These are phyloP conservation scores for Hipposideros armiger DNA, from an alignment of 2,113 vertebrate species.

Conservation along the genomic window DNA sequence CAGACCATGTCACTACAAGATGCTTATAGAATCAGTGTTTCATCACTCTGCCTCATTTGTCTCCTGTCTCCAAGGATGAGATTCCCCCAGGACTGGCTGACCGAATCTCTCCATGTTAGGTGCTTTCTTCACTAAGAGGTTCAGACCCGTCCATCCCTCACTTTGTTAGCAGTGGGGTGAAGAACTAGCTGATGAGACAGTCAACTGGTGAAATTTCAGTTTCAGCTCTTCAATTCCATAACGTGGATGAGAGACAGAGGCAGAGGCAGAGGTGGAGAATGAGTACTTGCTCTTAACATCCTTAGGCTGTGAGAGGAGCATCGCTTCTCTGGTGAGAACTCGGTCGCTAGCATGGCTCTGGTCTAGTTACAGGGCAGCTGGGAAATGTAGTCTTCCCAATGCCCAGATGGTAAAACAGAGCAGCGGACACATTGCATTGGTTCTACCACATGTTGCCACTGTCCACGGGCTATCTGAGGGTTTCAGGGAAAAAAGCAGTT, in stretches of 20 bases:
- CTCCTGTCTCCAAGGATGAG: neutral
- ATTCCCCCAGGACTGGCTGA: no score
- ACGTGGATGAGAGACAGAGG: neutral
- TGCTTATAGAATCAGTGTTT: fast-evolving
- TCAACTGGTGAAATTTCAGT: no score
- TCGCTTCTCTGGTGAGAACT: fast-evolving
- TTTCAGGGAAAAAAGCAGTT: no score
- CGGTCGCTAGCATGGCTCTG: fast-evolving
- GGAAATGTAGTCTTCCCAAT: neutral
- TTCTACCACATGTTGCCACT: neutral
- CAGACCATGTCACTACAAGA: neutral
- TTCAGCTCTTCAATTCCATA: neutral
- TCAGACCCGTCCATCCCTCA: fast-evolving
- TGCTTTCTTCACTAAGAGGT: neutral
- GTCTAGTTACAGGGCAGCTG: neutral
- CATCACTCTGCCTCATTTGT: neutral
- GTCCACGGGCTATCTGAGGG: fast-evolving
- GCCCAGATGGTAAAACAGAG: fast-evolving
- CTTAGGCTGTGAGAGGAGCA: fast-evolving
- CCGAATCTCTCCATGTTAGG: fast-evolving
- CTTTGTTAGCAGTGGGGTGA: neutral
- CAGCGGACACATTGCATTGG: fast-evolving
- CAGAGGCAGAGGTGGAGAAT: neutral
- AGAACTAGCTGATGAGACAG: no score
- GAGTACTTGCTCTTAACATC: neutral